These are phyloP conservation scores for Onychomys leucogaster DNA, from an alignment of 2,797 vertebrate species.

Conservation along the genomic window DNA sequence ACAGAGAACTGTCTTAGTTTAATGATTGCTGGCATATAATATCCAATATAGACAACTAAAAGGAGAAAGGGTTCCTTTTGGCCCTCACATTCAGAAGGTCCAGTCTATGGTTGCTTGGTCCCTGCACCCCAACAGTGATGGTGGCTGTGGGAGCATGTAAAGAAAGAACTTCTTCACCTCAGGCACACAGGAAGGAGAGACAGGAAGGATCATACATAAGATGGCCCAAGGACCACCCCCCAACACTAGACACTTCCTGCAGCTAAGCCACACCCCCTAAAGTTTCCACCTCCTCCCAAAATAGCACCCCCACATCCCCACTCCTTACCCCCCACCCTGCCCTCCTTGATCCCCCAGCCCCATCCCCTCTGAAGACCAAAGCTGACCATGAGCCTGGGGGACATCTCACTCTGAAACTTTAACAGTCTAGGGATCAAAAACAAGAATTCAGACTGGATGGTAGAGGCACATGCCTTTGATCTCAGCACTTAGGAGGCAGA, in stretches of 20 bases:
- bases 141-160: no score
- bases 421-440: background rate
- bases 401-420: background rate
- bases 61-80: background rate
- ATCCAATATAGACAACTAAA: background rate
- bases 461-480: background rate
- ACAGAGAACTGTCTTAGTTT: no score
- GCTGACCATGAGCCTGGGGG: background rate
- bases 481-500: no score
- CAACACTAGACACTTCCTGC: background rate
- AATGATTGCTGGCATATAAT: background rate
- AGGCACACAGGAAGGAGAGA: background rate
- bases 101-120: background rate
- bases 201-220: background rate
- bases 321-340: no score
- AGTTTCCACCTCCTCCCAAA: no score
- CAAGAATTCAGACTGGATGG: background rate
- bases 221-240: background rate
- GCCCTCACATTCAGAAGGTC: background rate
- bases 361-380: background rate
- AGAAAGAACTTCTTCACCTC: background rate
- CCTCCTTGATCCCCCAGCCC: no score
- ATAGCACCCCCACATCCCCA: background rate
- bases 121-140: background rate
- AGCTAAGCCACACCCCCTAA: background rate